Percentiles rank a stretch among this genome's conserved stretches.
These are phyloP conservation scores for Drosophila repletoides DNA, from an alignment of 1,140 invertebrate species.

Conservation along the genomic window DNA sequence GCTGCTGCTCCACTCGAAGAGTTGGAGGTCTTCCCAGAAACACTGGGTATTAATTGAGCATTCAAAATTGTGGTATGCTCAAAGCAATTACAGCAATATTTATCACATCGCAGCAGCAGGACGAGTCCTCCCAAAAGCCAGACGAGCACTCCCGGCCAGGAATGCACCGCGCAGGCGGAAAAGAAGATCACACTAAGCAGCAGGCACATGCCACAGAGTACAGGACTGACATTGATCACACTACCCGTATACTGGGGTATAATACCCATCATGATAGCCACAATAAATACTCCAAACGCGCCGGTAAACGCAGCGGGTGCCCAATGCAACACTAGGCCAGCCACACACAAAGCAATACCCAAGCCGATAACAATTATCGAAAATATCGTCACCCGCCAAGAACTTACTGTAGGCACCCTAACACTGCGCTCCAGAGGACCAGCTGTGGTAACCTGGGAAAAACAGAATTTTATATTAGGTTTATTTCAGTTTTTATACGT, in stretches of 20 bases:
- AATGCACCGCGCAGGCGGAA: slow-evolving; percentile 55
- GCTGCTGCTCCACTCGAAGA: not conserved
- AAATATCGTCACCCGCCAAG: slow-evolving; percentile 75
- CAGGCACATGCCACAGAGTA: slow-evolving; percentile 63
- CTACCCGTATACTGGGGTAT: slow-evolving; percentile 73
- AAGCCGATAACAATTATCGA: slow-evolving; percentile 64
- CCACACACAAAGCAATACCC: slow-evolving; percentile 62
- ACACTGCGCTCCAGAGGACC: slow-evolving; percentile 74
- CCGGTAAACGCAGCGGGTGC: slow-evolving; percentile 68
- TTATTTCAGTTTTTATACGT: not conserved
- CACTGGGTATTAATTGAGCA: slow-evolving; percentile 74
- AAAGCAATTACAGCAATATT: slow-evolving; percentile 77
- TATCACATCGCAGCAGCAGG: slow-evolving; percentile 72
- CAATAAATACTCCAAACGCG: slow-evolving; percentile 59
- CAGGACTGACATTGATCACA: slow-evolving; percentile 67
- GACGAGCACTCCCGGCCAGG: slow-evolving; percentile 72
- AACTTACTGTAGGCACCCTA: slow-evolving; percentile 68
- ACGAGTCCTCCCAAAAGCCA: slow-evolving; percentile 70
- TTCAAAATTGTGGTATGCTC: slow-evolving; percentile 66
- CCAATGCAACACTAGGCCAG: slow-evolving; percentile 62
- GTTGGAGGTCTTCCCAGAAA: slow-evolving; percentile 54
- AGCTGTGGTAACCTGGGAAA: slow-evolving; percentile 69
- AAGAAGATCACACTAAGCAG: slow-evolving; percentile 63
- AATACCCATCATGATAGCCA: slow-evolving; percentile 73
- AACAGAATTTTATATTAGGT: too few relatives aligned